Evolutionary conservation across 2,888 invertebrate genomes (phyloP), one percentile per base, ranked within the genome.

Genomic region (Galeopsomyia nigrocyanea): DNA sequence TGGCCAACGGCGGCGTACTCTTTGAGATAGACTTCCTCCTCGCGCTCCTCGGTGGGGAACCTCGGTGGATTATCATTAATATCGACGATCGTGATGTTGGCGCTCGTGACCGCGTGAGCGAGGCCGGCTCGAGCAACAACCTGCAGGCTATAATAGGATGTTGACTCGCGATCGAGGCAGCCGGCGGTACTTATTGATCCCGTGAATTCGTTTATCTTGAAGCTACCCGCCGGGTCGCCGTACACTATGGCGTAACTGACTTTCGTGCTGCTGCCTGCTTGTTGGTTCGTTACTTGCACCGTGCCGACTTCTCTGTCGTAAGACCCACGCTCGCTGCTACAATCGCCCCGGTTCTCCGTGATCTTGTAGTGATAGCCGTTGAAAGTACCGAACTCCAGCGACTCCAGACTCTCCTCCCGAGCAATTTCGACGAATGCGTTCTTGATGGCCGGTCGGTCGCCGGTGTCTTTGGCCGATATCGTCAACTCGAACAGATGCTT

Each of bases 1-100:
- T 96, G 95, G 0, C 97, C 97, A 49, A 97, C 95, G 21, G 98
- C 97, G 79, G 95, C 93, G 84, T 97, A 95, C 88, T 97, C 97
- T 17, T 92, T 90, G 71, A 98, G 89, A 75, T 89, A 89, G 58
- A 95, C 92, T 85, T 94, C 93, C 82, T 95, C 94, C 0, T 81
- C 82, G 1, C 80, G 77, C 80, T 91, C 92, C 76, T 93, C 94
- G 80, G 92, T 91, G 22, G 92, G 90, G 85, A 96, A 96, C 75
- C 90, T 88, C 3, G 98, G 98, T 69, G 93, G 91, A 85, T 97
- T 97, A 86, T 98, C 98, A 87, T 98, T 98, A 5, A 95, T 89
- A 87, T 98, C 98, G 53, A 92, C 87, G 6, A 98, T 90, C 1
- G 92, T 92, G 77, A 98, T 91, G 82, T 94, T 94, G 0, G 96